Percentiles rank a stretch among this genome's conserved stretches.
Conservation (phyloP, 2,888 invertebrate species). For the Rhingia campestris region DNA sequence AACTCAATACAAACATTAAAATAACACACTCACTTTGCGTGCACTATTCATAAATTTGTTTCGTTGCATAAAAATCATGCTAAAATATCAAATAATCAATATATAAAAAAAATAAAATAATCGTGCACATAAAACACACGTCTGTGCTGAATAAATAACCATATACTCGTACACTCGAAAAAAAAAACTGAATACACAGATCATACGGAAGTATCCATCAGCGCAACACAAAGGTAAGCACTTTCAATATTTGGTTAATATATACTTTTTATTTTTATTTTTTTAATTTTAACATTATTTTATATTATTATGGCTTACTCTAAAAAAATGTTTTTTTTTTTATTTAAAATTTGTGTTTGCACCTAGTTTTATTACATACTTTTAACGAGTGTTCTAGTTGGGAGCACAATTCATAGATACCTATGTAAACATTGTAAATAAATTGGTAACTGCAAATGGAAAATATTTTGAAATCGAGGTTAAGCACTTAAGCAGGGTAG, state of each 20-base stretch:
- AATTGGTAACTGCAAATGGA: not conserved
- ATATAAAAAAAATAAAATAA: constrained; percentile 26
- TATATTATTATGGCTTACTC: constrained; percentile 10
- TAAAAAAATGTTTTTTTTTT: constrained; percentile 6
- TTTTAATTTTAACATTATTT: constrained; percentile 37
- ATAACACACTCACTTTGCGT: constrained; percentile 36
- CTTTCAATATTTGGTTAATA: constrained; percentile 63
- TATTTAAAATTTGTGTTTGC: constrained; percentile 34
- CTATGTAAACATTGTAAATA: not conserved
- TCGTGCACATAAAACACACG: constrained; percentile 4
- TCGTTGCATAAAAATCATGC: constrained; percentile 59
- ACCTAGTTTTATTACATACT: constrained; percentile 10
- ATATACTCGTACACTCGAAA: constrained; percentile 48
- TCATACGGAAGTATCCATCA: constrained; percentile 82
- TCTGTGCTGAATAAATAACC: constrained; percentile 52
- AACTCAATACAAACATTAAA: constrained; percentile 22
- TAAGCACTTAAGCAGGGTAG: not conserved
- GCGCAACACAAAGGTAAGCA: constrained; percentile 83
- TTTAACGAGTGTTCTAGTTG: constrained; percentile 6
- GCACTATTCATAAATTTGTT: constrained; percentile 48
- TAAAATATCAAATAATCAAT: constrained; percentile 40
- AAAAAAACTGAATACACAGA: constrained; percentile 78
- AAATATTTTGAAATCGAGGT: constrained; percentile 22
- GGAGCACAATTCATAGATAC: constrained; percentile 10
- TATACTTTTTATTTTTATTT: constrained; percentile 71